phyloP scores from a whole-genome alignment of 2,888 invertebrate genomes.

The Eristalinus sepulchralis region DNA sequence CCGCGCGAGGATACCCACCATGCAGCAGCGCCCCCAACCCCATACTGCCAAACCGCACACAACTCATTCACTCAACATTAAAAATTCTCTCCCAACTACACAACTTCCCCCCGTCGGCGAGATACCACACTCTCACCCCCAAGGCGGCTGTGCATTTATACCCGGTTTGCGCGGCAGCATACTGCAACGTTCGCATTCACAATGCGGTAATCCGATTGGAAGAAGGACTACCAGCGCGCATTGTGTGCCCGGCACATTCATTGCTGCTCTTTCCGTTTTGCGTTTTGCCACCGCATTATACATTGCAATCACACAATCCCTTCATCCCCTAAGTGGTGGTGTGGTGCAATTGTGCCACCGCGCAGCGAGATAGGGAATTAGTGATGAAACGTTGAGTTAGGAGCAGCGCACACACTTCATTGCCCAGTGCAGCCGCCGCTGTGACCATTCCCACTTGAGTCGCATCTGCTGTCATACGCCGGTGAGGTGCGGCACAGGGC shows the following conservation, averaged over 20 bases:
- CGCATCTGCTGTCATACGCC: neutral
- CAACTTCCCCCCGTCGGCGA: neutral
- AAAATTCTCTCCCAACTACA: neutral
- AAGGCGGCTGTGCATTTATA: neutral
- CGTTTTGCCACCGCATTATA: conserved; percentile 33
- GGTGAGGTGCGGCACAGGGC: neutral
- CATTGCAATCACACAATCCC: conserved; percentile 47
- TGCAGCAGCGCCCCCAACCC: neutral
- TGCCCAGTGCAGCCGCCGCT: neutral
- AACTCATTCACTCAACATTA: neutral
- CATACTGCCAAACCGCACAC: neutral
- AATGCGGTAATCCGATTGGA: conserved; percentile 53
- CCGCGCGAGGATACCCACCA: neutral
- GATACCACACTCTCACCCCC: neutral
- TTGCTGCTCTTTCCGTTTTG: conserved; percentile 39
- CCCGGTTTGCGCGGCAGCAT: neutral
- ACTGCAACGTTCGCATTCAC: conserved; percentile 40
- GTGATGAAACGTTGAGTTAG: conserved; percentile 37
- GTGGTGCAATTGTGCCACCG: neutral
- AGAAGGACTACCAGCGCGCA: conserved; percentile 15
- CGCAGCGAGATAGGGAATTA: conserved; percentile 15
- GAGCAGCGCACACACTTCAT: neutral
- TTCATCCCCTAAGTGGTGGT: conserved; percentile 33
- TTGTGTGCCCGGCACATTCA: conserved; percentile 21
- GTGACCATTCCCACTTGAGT: neutral